These are phyloP conservation scores for Antennarius striatus DNA, from an alignment of 2,113 vertebrate species.

Conservation along the genomic window DNA sequence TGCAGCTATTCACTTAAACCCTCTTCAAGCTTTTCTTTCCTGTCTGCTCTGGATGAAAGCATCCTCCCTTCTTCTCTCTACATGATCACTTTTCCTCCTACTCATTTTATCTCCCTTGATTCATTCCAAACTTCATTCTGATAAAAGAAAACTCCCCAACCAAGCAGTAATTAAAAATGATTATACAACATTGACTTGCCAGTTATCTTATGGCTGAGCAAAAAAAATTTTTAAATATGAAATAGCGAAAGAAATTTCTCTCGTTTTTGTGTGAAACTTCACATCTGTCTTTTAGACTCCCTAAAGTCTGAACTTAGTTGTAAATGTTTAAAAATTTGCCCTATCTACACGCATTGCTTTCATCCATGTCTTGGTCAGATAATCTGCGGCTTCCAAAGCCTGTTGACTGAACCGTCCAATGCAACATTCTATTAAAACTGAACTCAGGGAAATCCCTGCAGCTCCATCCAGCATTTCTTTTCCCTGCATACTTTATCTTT, in stretches of 20 bases:
- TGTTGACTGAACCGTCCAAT: conserved; percentile 25
- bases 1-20: conserved; percentile 40
- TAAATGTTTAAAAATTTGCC: conserved; percentile 29
- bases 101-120: conserved; percentile 46
- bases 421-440: conserved; percentile 25
- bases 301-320: not conserved
- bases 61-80: conserved; percentile 26
- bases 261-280: conserved; percentile 9
- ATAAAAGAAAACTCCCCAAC: conserved; percentile 42
- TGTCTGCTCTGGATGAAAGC: conserved; percentile 27
- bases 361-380: conserved; percentile 22
- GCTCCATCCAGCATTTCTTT: conserved; percentile 26
- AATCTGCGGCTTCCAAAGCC: conserved; percentile 28
- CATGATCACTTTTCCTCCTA: conserved; percentile 24
- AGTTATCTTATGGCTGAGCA: conserved; percentile 4
- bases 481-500: conserved; percentile 34
- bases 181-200: conserved; percentile 6
- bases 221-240: conserved; percentile 3
- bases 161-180: conserved; percentile 14
- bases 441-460: conserved; percentile 45
- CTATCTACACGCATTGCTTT: conserved; percentile 19
- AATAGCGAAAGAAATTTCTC: not conserved
- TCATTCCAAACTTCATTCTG: conserved; percentile 49
- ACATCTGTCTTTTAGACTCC: not conserved
- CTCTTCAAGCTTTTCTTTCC: conserved; percentile 6